Conservation (phyloP, 2,888 invertebrate genomes). For the Agonum fuliginosum region DNA sequence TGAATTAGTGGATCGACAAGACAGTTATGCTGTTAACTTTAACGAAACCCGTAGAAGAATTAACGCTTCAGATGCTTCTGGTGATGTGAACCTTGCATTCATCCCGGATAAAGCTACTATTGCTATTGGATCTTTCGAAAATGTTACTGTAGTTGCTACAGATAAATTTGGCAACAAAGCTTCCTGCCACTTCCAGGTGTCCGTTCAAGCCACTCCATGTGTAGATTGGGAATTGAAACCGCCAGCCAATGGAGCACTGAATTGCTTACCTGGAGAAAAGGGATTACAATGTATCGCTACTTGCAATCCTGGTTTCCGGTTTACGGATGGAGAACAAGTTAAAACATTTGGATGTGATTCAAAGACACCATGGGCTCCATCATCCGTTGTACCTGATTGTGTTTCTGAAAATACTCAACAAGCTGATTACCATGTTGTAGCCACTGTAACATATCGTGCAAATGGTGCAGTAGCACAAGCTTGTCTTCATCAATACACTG, state of each 20-base stretch:
- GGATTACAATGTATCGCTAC: constrained; percentile 93
- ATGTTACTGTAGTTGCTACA: constrained; percentile 91
- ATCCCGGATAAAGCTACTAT: constrained; percentile 90
- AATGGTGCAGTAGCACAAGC: constrained; percentile 91
- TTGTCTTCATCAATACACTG: constrained; percentile 90
- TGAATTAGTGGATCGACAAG: constrained; percentile 91
- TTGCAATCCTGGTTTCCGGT: constrained; percentile 90
- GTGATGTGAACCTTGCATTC: constrained; percentile 88
- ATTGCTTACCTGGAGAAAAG: constrained; percentile 88
- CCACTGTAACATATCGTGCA: constrained; percentile 89
- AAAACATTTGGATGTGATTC: constrained; percentile 91
- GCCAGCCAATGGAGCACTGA: constrained; percentile 91
- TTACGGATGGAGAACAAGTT: constrained; percentile 91
- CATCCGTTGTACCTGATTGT: constrained; percentile 94
- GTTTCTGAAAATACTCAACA: constrained; percentile 96
- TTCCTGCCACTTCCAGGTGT: constrained; percentile 93
- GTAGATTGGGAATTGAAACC: constrained; percentile 95
- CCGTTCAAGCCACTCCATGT: constrained; percentile 94
- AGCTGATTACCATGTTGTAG: constrained; percentile 94
- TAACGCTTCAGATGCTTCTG: constrained; percentile 91
- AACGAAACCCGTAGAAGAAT: constrained; percentile 91
- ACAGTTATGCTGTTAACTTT: constrained; percentile 92
- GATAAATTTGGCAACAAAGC: constrained; percentile 93
- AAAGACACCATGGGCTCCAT: constrained; percentile 89
- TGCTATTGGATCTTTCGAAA: constrained; percentile 90